These are phyloP conservation scores for Leiothrix lutea DNA, from an alignment of 2,113 vertebrate species.

Conservation along the genomic window DNA sequence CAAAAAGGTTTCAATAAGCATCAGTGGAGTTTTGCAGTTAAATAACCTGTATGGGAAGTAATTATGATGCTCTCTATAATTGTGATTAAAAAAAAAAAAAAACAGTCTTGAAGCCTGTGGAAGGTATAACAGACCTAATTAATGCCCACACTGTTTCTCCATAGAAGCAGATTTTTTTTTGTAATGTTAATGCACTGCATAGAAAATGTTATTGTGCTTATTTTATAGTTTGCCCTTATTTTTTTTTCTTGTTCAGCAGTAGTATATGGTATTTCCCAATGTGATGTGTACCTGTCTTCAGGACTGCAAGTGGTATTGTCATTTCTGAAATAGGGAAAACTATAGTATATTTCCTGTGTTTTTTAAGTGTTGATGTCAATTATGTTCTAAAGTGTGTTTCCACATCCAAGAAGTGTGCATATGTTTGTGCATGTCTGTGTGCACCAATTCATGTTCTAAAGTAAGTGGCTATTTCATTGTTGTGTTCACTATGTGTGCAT, in stretches of 20 bases:
- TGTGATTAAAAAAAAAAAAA: neutral
- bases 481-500: neutral
- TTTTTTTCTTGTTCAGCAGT: neutral
- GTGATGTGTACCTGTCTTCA: neutral
- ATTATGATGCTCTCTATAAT: slow-evolving; percentile 58
- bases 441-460: neutral
- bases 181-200: slow-evolving; percentile 49
- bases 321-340: neutral
- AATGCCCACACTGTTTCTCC: slow-evolving; percentile 54
- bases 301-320: neutral
- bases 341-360: neutral
- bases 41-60: slow-evolving; percentile 49
- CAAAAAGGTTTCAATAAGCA: slow-evolving; percentile 38
- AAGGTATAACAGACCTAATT: slow-evolving; percentile 63
- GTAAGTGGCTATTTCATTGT: neutral
- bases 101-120: slow-evolving; percentile 30
- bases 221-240: slow-evolving; percentile 12
- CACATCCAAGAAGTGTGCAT: neutral
- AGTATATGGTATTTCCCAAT: neutral
- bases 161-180: slow-evolving; percentile 60
- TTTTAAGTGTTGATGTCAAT: neutral
- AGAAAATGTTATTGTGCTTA: slow-evolving; percentile 35
- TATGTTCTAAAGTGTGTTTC: neutral
- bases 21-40: slow-evolving; percentile 37
- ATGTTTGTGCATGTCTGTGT: neutral